These are phyloP conservation scores for Vespertilio murinus DNA, from an alignment of 2,797 vertebrate species.

Conservation along the genomic window DNA sequence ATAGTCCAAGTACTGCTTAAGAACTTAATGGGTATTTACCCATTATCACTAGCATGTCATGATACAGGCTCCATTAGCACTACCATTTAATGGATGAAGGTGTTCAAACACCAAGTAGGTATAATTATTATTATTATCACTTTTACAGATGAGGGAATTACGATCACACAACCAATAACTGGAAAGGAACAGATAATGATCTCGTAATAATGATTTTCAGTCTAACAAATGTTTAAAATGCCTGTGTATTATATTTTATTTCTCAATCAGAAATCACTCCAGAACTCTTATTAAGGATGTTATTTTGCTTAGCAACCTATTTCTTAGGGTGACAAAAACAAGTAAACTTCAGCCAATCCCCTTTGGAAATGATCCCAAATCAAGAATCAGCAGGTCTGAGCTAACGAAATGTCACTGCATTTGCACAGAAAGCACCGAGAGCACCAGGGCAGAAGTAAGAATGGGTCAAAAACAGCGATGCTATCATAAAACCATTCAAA, in stretches of 20 bases:
- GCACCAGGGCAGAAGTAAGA: not conserved
- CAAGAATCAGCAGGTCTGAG: not conserved
- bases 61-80: not conserved
- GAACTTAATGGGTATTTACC: not conserved
- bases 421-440: not conserved
- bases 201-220: not conserved
- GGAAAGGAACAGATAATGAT: not conserved
- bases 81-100: not conserved
- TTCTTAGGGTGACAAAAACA: conserved; percentile 1
- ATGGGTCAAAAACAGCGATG: not conserved
- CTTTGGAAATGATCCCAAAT: conserved; percentile 39
- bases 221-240: not conserved
- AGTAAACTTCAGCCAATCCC: not conserved
- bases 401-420: not conserved
- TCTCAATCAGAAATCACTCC: conserved; percentile 1
- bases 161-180: not conserved
- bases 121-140: not conserved
- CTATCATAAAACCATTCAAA: conserved; percentile 7
- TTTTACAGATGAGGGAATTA: conserved; percentile 25
- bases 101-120: not conserved
- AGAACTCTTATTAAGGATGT: not conserved
- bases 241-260: not conserved
- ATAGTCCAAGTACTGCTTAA: not conserved
- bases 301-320: not conserved
- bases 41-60: not conserved